phyloP scores from a whole-genome alignment of 2,113 vertebrate species.

The Talpa occidentalis region DNA sequence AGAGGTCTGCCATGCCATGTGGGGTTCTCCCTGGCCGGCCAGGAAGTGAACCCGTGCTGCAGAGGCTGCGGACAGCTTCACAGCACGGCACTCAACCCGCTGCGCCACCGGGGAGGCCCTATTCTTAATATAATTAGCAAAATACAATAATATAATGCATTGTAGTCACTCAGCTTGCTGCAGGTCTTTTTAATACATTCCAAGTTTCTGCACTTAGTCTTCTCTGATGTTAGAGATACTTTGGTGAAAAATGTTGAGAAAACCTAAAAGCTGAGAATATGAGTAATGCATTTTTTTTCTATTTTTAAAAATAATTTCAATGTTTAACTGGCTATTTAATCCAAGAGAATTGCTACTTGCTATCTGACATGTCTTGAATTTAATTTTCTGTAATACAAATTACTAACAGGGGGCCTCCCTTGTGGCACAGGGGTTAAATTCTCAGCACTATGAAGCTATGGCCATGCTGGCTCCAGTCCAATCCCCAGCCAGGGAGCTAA shows the following conservation, averaged over 20 bases:
- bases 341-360: not conserved
- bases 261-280: not conserved
- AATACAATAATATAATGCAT: not conserved
- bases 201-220: not conserved
- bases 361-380: not conserved
- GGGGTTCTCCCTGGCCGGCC: too few species aligned
- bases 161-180: not conserved
- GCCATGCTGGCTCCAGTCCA: too few species aligned
- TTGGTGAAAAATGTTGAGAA: constrained; percentile 7
- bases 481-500: too few species aligned
- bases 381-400: not conserved
- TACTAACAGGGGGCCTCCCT: not conserved
- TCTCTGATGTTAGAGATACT: not conserved
- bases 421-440: too few species aligned
- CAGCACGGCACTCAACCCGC: too few species aligned
- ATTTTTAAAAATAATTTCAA: not conserved
- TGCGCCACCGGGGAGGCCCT: too few species aligned
- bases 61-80: too few species aligned
- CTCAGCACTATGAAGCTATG: too few species aligned
- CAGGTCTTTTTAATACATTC: not conserved
- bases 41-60: too few species aligned
- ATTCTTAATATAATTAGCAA: not conserved
- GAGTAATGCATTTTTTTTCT: not conserved
- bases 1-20: too few species aligned
- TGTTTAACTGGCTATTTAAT: not conserved